Percentiles rank a stretch among this genome's conserved stretches.
These are phyloP conservation scores for Aphaenogaster floridana DNA, from an alignment of 1,140 invertebrate species.

Conservation along the genomic window DNA sequence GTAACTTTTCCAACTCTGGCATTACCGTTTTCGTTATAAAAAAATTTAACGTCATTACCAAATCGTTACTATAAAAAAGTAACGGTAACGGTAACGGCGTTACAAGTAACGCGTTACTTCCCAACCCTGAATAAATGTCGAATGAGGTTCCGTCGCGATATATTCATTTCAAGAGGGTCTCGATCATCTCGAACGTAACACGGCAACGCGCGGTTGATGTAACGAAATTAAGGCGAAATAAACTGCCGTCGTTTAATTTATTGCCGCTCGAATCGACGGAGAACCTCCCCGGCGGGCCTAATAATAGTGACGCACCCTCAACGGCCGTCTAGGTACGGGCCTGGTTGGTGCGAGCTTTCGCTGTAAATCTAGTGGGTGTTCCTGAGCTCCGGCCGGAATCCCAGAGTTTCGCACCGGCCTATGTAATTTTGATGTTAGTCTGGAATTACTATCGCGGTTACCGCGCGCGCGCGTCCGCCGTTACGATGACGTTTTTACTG, in stretches of 20 bases:
- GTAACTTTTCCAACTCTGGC: too few species aligned
- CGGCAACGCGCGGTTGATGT: neutral
- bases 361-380: constrained; percentile 67
- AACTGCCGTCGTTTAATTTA: constrained; percentile 57
- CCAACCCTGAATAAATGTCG: neutral
- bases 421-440: constrained; percentile 56
- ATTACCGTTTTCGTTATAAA: too few species aligned
- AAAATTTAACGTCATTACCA: too few species aligned
- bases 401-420: constrained; percentile 38
- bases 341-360: constrained; percentile 11
- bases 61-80: too few species aligned
- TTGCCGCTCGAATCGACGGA: constrained; percentile 13
- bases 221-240: constrained; percentile 51
- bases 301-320: constrained; percentile 48
- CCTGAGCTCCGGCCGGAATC: constrained; percentile 38
- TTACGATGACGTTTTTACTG: constrained; percentile 57
- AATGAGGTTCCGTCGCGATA: constrained; percentile 7
- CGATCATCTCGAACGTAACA: constrained; percentile 2
- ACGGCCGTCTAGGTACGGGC: neutral
- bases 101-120: too few species aligned
- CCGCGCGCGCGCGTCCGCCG: constrained; percentile 25
- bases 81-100: too few species aligned
- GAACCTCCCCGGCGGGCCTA: constrained; percentile 28
- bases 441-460: constrained; percentile 54
- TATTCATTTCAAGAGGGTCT: constrained; percentile 15